Base-by-base conservation (phyloP, 2,797 vertebrate genomes). In the Pogonophryne albipinna region DNA sequence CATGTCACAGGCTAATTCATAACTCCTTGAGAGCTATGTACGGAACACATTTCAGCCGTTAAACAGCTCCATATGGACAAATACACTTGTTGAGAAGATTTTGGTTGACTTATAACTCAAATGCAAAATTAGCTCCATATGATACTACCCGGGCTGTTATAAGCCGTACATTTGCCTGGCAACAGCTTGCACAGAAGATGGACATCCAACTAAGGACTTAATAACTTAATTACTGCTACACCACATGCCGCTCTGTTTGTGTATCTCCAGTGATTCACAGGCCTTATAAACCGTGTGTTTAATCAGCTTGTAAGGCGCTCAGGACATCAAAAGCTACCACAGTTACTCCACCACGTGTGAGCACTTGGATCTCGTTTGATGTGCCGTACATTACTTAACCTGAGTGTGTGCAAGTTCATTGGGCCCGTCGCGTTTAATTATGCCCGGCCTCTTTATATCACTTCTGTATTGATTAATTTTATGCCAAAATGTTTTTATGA, bases 1-100 rank as follows among this genome's bases (percentile, higher is more conserved):
- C 93, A 93, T 92, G 93, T 90, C 88, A 91, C 85, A 80, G 81
- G 53, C 89, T 89, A 92, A 93, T 93, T 91, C 89, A 90, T 92
- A 90, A 89, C 89, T 84, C 81, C 85, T 80, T 74, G 63, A 84
- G 81, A 34, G 5, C 77, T 72, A 66, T 78, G 87, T 67, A 57
- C 81, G 84, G 85, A 88, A 87, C 85, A 84, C 83, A 85, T 91
- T 80, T 87, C 83, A 74, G 75, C 66, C 78, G 80, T 38, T 92
- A 93, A 94, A 82, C 78, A 57, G 73, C 38, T 85, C 89, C 92
- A 93, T 82, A 91, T 94, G 93, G 86, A 87, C 78, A 85, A 90
- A 88, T 58, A 82, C 66, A 76, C 73, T 85, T 46, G 76, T 77
- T 50, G 73, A 72, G 83, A 73, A 84, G 71, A 77, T 83, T 77